A percentile compares a stretch with the other conserved stretches of the same genome.
Evolutionary conservation across 2,113 vertebrate genomes (phyloP).

Genomic region (Orycteropus afer): DNA sequence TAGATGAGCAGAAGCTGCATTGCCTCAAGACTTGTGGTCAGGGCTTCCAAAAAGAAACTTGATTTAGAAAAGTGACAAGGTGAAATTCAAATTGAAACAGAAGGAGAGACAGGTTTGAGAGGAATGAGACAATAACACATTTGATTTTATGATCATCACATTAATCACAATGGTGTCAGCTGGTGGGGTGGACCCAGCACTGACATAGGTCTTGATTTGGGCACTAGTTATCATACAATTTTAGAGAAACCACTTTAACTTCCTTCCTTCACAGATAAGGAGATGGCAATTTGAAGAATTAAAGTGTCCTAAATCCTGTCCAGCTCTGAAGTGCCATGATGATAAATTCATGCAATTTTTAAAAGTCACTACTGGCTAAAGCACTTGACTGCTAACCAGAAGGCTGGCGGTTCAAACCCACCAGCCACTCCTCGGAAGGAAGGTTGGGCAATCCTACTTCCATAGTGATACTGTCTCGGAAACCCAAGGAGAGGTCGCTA

Average conservation of each 20-base stretch:
- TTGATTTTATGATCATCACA: neutral
- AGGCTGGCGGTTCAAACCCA: no score
- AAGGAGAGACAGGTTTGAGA: neutral
- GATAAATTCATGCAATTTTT: neutral
- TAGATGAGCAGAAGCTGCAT: no score
- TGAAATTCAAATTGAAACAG: neutral
- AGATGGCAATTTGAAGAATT: neutral
- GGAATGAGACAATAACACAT: neutral
- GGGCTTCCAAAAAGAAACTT: no score
- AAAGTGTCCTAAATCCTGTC: neutral
- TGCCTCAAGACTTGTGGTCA: no score
- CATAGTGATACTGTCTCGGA: no score
- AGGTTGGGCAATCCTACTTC: no score
- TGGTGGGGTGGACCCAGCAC: neutral
- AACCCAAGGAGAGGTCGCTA: no score
- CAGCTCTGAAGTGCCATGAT: neutral
- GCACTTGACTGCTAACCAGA: no score
- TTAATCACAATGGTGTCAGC: neutral
- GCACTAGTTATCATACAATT: neutral
- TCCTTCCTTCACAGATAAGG: neutral
- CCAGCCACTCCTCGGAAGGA: no score
- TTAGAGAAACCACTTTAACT: neutral
- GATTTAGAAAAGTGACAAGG: no score
- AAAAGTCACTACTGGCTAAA: neutral
- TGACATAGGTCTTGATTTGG: neutral